These are phyloP conservation scores for Samia ricini DNA, from an alignment of 1,140 invertebrate species.

Conservation along the genomic window DNA sequence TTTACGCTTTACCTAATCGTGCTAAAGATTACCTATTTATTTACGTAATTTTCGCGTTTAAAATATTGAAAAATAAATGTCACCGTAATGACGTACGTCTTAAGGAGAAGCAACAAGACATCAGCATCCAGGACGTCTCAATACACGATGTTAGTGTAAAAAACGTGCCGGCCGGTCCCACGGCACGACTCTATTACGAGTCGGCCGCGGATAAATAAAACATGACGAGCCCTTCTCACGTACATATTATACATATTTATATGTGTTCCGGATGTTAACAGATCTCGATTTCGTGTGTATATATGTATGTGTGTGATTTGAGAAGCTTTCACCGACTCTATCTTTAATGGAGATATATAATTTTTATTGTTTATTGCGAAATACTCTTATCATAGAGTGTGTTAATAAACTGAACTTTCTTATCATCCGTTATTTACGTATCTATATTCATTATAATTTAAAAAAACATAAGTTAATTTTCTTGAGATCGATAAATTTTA, in stretches of 20 bases:
- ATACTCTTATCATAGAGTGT: too few relatives aligned
- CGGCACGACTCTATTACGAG: constrained; percentile 75
- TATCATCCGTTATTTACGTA: too few relatives aligned
- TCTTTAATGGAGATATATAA: constrained; percentile 28
- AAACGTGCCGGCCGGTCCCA: constrained; percentile 69
- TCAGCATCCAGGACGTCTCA: constrained; percentile 74
- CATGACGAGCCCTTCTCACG: constrained; percentile 73
- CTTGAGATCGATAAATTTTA: background rate
- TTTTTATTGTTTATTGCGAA: constrained; percentile 13
- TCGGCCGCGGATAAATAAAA: constrained; percentile 75
- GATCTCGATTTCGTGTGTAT: constrained; percentile 52
- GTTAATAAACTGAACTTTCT: too few relatives aligned
- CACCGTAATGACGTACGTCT: constrained; percentile 55
- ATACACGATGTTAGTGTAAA: constrained; percentile 66
- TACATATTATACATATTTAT: constrained; percentile 56
- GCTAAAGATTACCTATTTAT: background rate
- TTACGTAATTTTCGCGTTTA: constrained; percentile 9
- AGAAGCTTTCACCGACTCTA: constrained; percentile 40
- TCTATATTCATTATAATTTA: too few relatives aligned
- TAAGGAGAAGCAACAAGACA: constrained; percentile 70
- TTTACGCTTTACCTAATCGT: background rate
- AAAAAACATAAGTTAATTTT: too few relatives aligned
- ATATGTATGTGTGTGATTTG: constrained; percentile 51
- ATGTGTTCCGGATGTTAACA: constrained; percentile 56
- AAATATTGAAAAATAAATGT: constrained; percentile 60